Conservation (phyloP, 2,797 vertebrate species). For the Philypnodon macrostomus region DNA sequence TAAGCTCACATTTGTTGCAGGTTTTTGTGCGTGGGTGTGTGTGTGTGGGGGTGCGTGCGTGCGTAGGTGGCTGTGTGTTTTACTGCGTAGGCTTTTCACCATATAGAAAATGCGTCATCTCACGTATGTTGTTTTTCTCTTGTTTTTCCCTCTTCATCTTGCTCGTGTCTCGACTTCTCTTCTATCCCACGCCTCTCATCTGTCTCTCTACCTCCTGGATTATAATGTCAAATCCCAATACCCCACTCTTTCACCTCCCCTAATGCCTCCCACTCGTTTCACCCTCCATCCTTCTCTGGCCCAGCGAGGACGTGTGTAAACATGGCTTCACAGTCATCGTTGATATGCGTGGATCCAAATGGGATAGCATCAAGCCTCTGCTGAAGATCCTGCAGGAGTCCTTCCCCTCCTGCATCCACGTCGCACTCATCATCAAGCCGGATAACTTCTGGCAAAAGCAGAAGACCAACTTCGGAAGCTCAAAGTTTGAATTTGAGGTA, state of each 20-base stretch:
- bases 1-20: slow-evolving; percentile 29
- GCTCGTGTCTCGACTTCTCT: slow-evolving; percentile 21
- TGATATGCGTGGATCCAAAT: slow-evolving; percentile 99
- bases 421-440: slow-evolving; percentile 98
- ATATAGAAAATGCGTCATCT: slow-evolving; percentile 71
- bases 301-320: slow-evolving; percentile 80
- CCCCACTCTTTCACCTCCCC: slow-evolving; percentile 11
- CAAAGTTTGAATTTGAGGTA: slow-evolving; percentile 99
- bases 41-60: slow-evolving; percentile 24
- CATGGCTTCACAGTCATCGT: slow-evolving; percentile 98
- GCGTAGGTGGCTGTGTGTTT: slow-evolving; percentile 30
- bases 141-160: slow-evolving; percentile 8
- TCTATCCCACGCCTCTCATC: slow-evolving; percentile 56
- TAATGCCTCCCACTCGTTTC: slow-evolving; percentile 82
- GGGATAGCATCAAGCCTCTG: slow-evolving; percentile 97
- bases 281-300: slow-evolving; percentile 84
- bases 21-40: slow-evolving; percentile 23
- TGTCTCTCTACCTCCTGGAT: slow-evolving; percentile 46
- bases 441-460: slow-evolving; percentile 99
- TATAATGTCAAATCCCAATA: slow-evolving; percentile 39
- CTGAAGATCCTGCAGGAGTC: slow-evolving; percentile 98
- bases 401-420: slow-evolving; percentile 95
- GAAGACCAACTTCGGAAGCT: slow-evolving; percentile 97
- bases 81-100: slow-evolving; percentile 55
- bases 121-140: slow-evolving; percentile 46